A percentile compares a stretch with the other conserved stretches of the same genome.
Evolutionary conservation across 92 coral and sea anemone species (phyloP).

Genomic region (Scolanthus callimorphus): DNA sequence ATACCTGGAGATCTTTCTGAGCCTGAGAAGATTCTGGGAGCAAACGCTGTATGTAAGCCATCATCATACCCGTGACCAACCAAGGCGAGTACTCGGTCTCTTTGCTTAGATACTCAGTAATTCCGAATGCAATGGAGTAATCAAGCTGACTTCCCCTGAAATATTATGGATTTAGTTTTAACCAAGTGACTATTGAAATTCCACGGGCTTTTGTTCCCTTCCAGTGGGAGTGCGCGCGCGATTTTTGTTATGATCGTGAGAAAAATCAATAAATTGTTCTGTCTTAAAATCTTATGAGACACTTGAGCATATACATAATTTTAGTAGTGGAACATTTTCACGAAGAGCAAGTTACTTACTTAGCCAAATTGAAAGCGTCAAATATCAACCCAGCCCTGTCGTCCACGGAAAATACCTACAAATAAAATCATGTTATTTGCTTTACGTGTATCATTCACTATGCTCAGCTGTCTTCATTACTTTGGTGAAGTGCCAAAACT

Average conservation of each 20-base stretch:
- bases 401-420: conserved; percentile 20
- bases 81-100: conserved; percentile 61
- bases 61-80: conserved; percentile 14
- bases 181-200: not conserved
- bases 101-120: conserved; percentile 49
- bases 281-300: too few relatives aligned
- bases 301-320: too few relatives aligned
- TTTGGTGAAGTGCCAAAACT: too few relatives aligned
- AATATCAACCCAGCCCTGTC: conserved; percentile 71
- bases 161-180: not conserved
- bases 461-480: too few relatives aligned
- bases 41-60: not conserved
- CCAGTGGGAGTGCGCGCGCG: too few relatives aligned
- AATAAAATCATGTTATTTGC: too few relatives aligned
- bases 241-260: too few relatives aligned
- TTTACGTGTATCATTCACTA: too few relatives aligned
- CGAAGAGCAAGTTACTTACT: conserved; percentile 11
- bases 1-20: conserved; percentile 49
- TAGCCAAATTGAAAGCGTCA: conserved; percentile 71
- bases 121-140: conserved; percentile 54
- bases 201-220: too few relatives aligned
- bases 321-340: too few relatives aligned
- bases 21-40: conserved; percentile 53
- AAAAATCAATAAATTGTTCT: too few relatives aligned
- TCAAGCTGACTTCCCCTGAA: conserved; percentile 53